Conservation (phyloP, 2,113 vertebrate genomes). For the Calyptomena viridis region DNA sequence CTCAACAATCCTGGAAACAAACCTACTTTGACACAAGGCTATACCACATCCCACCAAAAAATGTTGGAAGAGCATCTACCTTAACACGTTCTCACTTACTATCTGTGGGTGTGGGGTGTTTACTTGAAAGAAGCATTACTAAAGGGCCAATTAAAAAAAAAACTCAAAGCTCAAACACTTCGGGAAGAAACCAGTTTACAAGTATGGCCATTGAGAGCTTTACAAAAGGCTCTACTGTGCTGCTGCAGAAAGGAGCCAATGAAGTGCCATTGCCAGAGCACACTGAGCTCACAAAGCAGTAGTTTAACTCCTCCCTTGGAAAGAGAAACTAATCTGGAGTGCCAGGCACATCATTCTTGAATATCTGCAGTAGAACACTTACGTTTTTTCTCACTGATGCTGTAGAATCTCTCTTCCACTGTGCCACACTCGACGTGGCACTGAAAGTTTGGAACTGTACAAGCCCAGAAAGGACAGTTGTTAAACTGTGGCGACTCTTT, state of each 20-base stretch:
- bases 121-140: not conserved
- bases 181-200: slow-evolving; percentile 3
- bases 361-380: not conserved
- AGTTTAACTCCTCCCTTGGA: slow-evolving; percentile 27
- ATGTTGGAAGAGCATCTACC: not conserved
- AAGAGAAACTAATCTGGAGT: not conserved
- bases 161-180: not conserved
- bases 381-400: not conserved
- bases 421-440: not conserved
- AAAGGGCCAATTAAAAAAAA: not conserved
- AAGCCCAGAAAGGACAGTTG: not conserved
- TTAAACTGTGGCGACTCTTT: not conserved
- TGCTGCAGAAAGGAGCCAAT: not conserved
- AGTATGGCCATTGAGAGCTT: not conserved
- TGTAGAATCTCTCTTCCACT: not conserved
- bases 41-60: not conserved
- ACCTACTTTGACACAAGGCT: not conserved
- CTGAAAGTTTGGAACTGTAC: not conserved
- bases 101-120: not conserved
- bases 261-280: not conserved
- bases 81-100: not conserved
- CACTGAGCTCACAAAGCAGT: slow-evolving; percentile 13
- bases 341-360: not conserved
- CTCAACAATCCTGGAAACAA: not conserved
- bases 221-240: slow-evolving; percentile 25